Percentiles rank a stretch among this genome's conserved stretches.
phyloP scores from a whole-genome alignment of 2,113 vertebrate genomes.

The Cygnus buccinator region DNA sequence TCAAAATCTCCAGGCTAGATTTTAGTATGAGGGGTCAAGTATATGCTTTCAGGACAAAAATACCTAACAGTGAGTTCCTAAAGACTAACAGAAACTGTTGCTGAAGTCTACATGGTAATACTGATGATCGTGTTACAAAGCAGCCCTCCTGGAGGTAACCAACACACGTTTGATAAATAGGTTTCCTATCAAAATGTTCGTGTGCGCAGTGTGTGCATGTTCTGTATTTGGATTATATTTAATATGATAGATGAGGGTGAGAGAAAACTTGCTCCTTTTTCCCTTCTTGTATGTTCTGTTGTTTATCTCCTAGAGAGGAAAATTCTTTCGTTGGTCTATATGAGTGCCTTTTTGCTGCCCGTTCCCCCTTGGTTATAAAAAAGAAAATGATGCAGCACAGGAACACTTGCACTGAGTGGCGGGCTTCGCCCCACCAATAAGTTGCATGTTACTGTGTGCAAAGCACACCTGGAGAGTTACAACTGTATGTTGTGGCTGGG shows the following conservation, averaged over 20 bases:
- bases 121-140: neutral
- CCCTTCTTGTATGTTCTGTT: neutral
- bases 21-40: neutral
- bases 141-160: neutral
- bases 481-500: rapidly evolving
- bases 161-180: neutral
- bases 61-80: neutral
- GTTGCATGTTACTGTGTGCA: rapidly evolving
- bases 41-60: neutral
- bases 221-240: neutral
- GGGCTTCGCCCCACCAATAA: neutral
- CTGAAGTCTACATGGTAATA: neutral
- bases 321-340: neutral
- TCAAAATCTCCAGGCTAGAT: neutral
- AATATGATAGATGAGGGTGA: neutral
- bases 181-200: neutral
- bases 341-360: neutral
- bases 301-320: neutral
- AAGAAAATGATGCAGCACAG: neutral
- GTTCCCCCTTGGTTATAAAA: neutral
- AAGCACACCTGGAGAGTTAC: neutral
- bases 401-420: neutral
- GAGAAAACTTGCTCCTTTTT: neutral
- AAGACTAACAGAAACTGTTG: neutral
- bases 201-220: neutral